Base-by-base conservation (phyloP, 1,140 invertebrate genomes). In the Calliopsis andreniformis region DNA sequence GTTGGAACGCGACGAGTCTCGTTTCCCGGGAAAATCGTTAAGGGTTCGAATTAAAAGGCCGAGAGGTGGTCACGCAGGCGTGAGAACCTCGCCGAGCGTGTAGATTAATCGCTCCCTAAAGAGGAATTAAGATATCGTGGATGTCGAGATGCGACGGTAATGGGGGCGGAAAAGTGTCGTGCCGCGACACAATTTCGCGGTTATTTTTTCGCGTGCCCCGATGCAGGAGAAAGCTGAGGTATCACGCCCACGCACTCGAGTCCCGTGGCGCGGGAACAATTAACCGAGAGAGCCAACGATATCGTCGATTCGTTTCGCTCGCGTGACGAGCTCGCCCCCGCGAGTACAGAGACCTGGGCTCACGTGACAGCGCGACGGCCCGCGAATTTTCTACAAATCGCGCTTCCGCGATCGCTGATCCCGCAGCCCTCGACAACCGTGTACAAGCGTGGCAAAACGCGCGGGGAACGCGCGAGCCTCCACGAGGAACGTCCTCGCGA, bases 221-320 rank as follows among this genome's bases (percentile, higher is more conserved):
- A 18, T 12, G 39, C 63, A 62, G n/a, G 63, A 47, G 45, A 73
- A 66, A 79, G 64, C 62, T 43, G 20, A 3, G 32, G n/a, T 68
- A 55, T 59, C 39, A 53, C 58, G 67, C 42, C 67, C 47, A 72
- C 62, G 68, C 45, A 78, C 63, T 45, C 10, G 39, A 32, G 78
- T 35, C 51, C 75, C 64, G 47, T 20, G 45, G 16, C 18, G 39
- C n/a, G n/a, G n/a, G n/a, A 39, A 62, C 79, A 84, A 84, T 84
- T 84, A 84, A 84, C 51, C 49, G 53, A 32, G 51, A n/a, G 12
- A 28, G 59, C 28, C 7, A 45, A 59, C 67, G 61, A 51, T 79
- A 79, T 76, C 71, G 71, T 71, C 53, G 45, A 76, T 83, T 76
- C 80, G 77, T 80, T 83, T 64, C 55, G 45, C 23, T 82, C 79